Conservation (phyloP, 2,888 invertebrate species). For the Drosophila peninsularis region DNA sequence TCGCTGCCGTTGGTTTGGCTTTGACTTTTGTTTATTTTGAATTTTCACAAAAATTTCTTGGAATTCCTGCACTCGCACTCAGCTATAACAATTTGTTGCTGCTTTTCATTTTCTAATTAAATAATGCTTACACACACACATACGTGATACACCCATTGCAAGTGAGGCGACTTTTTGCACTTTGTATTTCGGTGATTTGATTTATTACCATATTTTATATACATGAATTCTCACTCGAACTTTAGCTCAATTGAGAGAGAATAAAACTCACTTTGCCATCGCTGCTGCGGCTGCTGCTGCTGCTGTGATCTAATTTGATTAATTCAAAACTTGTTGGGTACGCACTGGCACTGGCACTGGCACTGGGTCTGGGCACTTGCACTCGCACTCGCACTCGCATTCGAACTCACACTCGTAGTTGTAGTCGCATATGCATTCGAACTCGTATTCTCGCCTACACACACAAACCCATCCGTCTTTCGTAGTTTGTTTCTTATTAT, state of each 20-base stretch:
- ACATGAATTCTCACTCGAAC: slow-evolving; percentile 28
- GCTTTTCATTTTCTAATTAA: slow-evolving; percentile 43
- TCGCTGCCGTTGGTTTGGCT: slow-evolving; percentile 38
- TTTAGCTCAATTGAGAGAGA: slow-evolving; percentile 37
- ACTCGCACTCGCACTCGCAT: slow-evolving; percentile 7
- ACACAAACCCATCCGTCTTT: background rate
- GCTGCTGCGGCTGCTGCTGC: slow-evolving; percentile 17
- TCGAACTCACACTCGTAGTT: slow-evolving; percentile 8
- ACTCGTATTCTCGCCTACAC: slow-evolving; percentile 44
- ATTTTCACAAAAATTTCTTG: slow-evolving; percentile 68
- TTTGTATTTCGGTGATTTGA: slow-evolving; percentile 62
- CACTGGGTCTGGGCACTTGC: slow-evolving; percentile 31
- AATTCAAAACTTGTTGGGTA: slow-evolving; percentile 72
- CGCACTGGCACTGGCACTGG: slow-evolving; percentile 49
- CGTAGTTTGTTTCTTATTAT: slow-evolving; percentile 42
- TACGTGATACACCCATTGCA: background rate
- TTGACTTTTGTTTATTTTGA: slow-evolving; percentile 69
- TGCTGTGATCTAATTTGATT: slow-evolving; percentile 73
- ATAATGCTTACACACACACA: slow-evolving; percentile 21
- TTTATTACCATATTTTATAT: slow-evolving; percentile 71
- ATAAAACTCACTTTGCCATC: slow-evolving; percentile 54
- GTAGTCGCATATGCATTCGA: slow-evolving; percentile 26
- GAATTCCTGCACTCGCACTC: slow-evolving; percentile 51
- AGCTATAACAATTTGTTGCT: slow-evolving; percentile 28
- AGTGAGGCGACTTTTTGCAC: slow-evolving; percentile 57